Base-by-base conservation (phyloP, 2,888 invertebrate genomes). In the Lycia hirtaria region DNA sequence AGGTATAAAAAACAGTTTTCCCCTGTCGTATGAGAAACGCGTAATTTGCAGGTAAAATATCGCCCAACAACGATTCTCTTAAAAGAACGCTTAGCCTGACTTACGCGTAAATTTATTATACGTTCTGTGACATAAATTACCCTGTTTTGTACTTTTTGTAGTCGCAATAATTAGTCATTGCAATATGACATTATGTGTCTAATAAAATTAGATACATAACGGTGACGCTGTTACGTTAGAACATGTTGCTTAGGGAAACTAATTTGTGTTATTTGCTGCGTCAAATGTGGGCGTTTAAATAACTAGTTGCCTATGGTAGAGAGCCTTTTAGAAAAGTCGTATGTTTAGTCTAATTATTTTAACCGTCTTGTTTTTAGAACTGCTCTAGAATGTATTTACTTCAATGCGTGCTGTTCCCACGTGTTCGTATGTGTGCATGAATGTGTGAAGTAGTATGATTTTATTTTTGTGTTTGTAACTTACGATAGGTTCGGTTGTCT, bases 231-330 rank as follows among this genome's bases (percentile, higher is more conserved):
- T 41, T 19, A 40, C 22, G 33, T 37, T 40, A 38, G n/a, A 9
- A 1, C 17, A 28, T 30, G 19, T 17, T 30, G 28, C 10, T 26
- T 30, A 32, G 12, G 2, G 7, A 22, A 30, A 7, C 15, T 40
- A 50, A 40, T 50, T 49, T 32, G 14, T 6, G 43, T n/a, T 44
- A 19, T 44, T 28, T 28, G 6, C 12, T 33, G 22, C 32, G 20
- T 14, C 6, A 43, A 20, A 44, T 15, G 30, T 30, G 19, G 30
- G 4, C 30, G 12, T 44, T 43, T 30, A 30, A 6, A 14, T 10
- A 22, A 32, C 32, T 45, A 45, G 14, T 14, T 14, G 1, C 14
- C 14, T 17, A n/a, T n/a, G n/a, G n/a, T n/a, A 26, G 10, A 41
- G 26, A 12, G 10, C 10, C 28, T 10, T 9, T 41, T 41, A 41